Evolutionary conservation across 2,113 vertebrate genomes (phyloP).

Genomic region (Charadrius vociferus): DNA sequence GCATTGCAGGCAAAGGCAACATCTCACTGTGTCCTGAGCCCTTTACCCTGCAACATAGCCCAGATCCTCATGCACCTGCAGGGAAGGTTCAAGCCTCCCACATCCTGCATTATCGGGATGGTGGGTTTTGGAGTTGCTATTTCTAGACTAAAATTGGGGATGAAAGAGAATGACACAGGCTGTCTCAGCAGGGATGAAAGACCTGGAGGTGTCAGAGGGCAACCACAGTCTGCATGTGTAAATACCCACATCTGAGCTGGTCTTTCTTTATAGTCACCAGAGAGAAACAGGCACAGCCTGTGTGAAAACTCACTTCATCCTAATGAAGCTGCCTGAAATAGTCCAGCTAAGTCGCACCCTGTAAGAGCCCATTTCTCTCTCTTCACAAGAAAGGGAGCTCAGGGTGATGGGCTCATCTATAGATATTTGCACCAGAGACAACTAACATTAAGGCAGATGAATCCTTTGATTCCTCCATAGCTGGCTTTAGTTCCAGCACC

Average conservation of each 20-base stretch:
- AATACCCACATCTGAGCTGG: not conserved
- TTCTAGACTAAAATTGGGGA: not conserved
- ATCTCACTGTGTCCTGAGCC: not conserved
- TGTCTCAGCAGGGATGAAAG: not conserved
- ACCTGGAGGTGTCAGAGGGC: not conserved
- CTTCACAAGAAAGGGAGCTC: not conserved
- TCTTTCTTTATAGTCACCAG: not conserved
- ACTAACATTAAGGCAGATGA: not conserved
- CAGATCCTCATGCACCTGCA: not conserved
- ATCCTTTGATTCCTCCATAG: conserved; percentile 27
- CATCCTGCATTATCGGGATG: not conserved
- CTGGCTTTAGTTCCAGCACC: not conserved
- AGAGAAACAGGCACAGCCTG: not conserved
- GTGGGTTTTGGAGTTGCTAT: not conserved
- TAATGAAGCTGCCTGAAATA: not conserved
- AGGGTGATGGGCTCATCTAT: not conserved
- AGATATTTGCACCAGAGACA: not conserved
- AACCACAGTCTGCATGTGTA: not conserved
- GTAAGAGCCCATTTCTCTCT: not conserved
- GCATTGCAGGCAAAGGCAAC: not conserved
- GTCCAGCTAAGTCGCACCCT: not conserved
- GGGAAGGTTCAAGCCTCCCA: not conserved
- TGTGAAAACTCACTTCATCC: not conserved
- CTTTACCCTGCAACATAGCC: not conserved
- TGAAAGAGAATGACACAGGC: not conserved